Percentiles rank a stretch among this genome's conserved stretches.
Conservation (phyloP, 2,113 vertebrate species). For the Xenopus laevis region DNA sequence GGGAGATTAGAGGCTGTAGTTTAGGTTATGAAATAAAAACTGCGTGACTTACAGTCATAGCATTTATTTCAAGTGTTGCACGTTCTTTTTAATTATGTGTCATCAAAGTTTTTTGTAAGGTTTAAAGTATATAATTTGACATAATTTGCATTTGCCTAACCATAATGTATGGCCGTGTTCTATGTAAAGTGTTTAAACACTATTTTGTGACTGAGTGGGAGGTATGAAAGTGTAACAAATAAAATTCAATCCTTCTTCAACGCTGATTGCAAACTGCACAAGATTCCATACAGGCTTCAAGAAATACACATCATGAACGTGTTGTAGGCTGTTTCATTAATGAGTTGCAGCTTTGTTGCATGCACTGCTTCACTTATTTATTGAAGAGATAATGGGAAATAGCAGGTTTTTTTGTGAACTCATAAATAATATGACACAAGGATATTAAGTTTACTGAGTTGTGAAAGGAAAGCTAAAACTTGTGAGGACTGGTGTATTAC, state of each 20-base stretch:
- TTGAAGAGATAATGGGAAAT: conserved; percentile 76
- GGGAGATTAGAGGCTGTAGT: no score
- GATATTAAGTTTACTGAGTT: conserved; percentile 74
- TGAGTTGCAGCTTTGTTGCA: conserved; percentile 61
- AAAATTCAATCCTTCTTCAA: conserved; percentile 62
- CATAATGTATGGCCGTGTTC: no score
- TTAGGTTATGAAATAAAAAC: no score
- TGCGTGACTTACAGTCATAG: no score
- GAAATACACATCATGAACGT: conserved; percentile 61
- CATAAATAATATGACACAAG: conserved; percentile 70
- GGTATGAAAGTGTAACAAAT: conserved; percentile 54
- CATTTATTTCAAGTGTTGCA: no score
- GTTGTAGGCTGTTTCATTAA: conserved; percentile 70
- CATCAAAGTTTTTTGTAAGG: no score
- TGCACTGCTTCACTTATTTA: conserved; percentile 70
- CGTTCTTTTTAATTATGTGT: no score
- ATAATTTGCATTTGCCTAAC: no score
- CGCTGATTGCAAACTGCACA: conserved; percentile 54
- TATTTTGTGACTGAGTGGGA: conserved; percentile 49
- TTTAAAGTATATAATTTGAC: no score
- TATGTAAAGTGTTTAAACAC: not conserved
- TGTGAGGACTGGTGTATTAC: conserved; percentile 64
- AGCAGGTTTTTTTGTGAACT: conserved; percentile 71
- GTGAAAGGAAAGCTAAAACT: conserved; percentile 66
- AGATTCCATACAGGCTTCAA: conserved; percentile 61